These are phyloP conservation scores for Cololabis saira DNA, from an alignment of 2,113 vertebrate species.

Conservation along the genomic window DNA sequence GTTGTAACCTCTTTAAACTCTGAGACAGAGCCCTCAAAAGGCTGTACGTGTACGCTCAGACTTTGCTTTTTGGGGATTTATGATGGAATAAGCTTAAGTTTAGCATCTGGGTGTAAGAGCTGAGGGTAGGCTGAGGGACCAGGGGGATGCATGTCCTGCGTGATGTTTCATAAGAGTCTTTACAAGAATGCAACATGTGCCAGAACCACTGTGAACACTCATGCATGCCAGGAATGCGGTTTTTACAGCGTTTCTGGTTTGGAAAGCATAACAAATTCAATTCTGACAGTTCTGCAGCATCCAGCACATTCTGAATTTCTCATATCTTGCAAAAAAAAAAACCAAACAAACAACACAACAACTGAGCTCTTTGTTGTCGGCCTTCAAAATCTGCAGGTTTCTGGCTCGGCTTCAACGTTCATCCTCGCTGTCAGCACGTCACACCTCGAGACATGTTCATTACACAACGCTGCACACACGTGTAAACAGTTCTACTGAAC, in stretches of 20 bases:
- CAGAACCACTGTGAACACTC: slow-evolving; percentile 57
- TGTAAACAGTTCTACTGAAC: neutral
- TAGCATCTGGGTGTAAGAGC: neutral
- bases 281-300: neutral
- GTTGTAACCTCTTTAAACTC: too few relatives aligned
- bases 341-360: too few relatives aligned
- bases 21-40: too few relatives aligned
- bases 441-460: slow-evolving; percentile 55
- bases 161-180: neutral
- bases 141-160: neutral
- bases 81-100: neutral
- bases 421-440: slow-evolving; percentile 43
- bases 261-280: neutral
- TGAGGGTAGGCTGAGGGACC: neutral
- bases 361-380: slow-evolving; percentile 11
- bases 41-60: neutral
- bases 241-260: slow-evolving; percentile 36
- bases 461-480: slow-evolving; percentile 27
- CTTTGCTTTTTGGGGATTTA: too few relatives aligned
- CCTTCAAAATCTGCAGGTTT: slow-evolving; percentile 24
- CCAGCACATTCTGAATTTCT: slow-evolving; percentile 23
- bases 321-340: slow-evolving; percentile 3
- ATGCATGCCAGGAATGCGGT: slow-evolving; percentile 52
- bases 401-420: slow-evolving; percentile 38
- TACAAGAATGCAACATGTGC: neutral